phyloP scores from a whole-genome alignment of 2,888 invertebrate genomes.

The Unio delphinus region DNA sequence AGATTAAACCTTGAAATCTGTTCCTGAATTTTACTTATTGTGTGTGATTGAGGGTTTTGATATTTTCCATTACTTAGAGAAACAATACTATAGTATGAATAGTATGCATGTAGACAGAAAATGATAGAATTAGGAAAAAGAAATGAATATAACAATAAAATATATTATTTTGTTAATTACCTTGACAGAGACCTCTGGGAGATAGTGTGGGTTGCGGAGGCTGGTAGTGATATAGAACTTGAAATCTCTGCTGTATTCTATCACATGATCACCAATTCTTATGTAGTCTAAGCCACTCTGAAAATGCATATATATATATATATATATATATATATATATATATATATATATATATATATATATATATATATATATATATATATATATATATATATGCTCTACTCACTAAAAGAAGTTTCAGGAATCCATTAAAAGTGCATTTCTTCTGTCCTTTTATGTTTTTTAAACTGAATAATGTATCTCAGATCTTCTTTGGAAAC shows the following conservation, averaged over 20 bases:
- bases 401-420: no score
- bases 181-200: slow-evolving; percentile 92
- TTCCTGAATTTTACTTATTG: no score
- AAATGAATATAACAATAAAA: background rate
- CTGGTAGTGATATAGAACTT: slow-evolving; percentile 90
- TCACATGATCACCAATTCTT: slow-evolving; percentile 85
- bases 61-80: no score
- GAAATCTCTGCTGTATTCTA: slow-evolving; percentile 88
- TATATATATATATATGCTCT: no score
- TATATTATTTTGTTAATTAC: slow-evolving; percentile 71
- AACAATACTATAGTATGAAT: no score
- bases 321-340: background rate
- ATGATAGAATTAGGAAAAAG: background rate
- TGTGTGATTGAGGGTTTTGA: no score
- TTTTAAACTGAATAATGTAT: no score
- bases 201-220: slow-evolving; percentile 90
- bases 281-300: slow-evolving; percentile 76
- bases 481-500: no score
- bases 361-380: background rate
- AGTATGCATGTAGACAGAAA: no score
- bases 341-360: background rate
- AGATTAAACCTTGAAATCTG: no score
- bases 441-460: no score
- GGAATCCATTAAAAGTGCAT: no score
- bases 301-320: slow-evolving; percentile 1